Base-by-base conservation (phyloP, 2,797 vertebrate species). In the Etheostoma perlongum region DNA sequence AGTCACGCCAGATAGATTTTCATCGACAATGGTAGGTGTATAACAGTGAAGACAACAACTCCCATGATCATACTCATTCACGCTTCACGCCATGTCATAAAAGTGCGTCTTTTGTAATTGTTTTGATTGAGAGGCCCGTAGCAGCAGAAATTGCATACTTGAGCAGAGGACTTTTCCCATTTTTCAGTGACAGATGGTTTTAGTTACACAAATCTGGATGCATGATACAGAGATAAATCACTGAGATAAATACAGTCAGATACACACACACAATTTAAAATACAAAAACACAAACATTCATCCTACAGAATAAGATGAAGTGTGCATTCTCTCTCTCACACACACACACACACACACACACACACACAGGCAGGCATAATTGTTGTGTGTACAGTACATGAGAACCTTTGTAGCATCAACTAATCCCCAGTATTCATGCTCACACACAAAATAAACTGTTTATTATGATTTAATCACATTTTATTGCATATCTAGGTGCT, bases 151-250 rank as follows among this genome's bases (percentile, higher is more conserved):
- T 30, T 0, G 19, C 44, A 47, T 25, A 62, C 15, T 27, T 47
- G 36, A 67, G 5, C 65, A 53, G 27, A 25, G 13, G 27, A 67
- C 49, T 36, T 55, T 6, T 15, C 4, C 11, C 19, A 5, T 64
- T n/a, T 73, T 67, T n/a, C 10, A 72, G 25, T 55, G 30, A 74
- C 49, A 62, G 36, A 53, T 53, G 5, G 0, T 19, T 2, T 54
- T 23, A 49, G 15, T 42, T 19, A 23, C 48, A 67, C 9, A 71
- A 52, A 30, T 1, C 16, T 18, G 14, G 18, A 42, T 27, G 18
- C 18, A 55, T 7, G n/a, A 12, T n/a, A 19, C 1, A 59, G 11
- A 71, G 19, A 54, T 6, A 40, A 33, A 4, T 18, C 40, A 77
- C 14, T 11, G 9, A 40, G 27, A 18, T 61, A 16, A 53, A 30